A percentile compares a stretch with the other conserved stretches of the same genome.
Conservation (phyloP, 2,113 vertebrate species). For the Prochilodus magdalenae region DNA sequence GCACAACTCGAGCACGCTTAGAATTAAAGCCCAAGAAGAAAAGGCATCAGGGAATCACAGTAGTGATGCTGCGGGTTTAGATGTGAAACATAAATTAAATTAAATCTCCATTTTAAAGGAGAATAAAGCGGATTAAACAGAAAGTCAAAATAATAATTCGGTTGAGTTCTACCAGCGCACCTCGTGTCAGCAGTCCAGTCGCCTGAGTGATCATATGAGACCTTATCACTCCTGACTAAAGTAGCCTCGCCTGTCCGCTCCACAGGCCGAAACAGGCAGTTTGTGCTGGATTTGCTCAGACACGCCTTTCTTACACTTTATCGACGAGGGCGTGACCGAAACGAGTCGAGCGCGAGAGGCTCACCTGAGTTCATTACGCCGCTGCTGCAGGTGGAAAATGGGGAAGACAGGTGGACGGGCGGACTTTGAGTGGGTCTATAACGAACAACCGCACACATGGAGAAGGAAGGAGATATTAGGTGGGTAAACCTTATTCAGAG, state of each 20-base stretch:
- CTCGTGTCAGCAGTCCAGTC: neutral
- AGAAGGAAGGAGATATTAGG: slow-evolving; percentile 93
- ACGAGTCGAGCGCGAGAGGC: slow-evolving; percentile 26
- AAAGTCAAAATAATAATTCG: no score
- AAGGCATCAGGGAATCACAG: neutral
- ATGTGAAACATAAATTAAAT: neutral
- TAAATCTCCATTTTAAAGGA: no score
- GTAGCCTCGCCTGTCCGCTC: no score
- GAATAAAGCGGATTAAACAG: no score
- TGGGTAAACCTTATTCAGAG: slow-evolving; percentile 65
- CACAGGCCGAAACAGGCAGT: neutral
- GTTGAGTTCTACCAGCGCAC: no score
- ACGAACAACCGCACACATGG: slow-evolving; percentile 93
- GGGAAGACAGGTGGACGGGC: slow-evolving; percentile 81
- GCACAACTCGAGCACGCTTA: no score
- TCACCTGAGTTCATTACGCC: slow-evolving; percentile 48
- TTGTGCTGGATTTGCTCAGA: slow-evolving; percentile 10
- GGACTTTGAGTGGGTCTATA: slow-evolving; percentile 98
- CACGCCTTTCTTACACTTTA: slow-evolving; percentile 53
- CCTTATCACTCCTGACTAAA: no score
- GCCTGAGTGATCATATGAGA: neutral
- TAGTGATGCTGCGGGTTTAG: neutral
- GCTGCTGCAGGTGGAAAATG: slow-evolving; percentile 72
- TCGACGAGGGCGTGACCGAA: slow-evolving; percentile 55
- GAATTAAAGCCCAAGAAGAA: neutral